Percentiles rank a stretch among this genome's conserved stretches.
phyloP scores from a whole-genome alignment of 2,888 invertebrate genomes.

The Escarpia spicata region DNA sequence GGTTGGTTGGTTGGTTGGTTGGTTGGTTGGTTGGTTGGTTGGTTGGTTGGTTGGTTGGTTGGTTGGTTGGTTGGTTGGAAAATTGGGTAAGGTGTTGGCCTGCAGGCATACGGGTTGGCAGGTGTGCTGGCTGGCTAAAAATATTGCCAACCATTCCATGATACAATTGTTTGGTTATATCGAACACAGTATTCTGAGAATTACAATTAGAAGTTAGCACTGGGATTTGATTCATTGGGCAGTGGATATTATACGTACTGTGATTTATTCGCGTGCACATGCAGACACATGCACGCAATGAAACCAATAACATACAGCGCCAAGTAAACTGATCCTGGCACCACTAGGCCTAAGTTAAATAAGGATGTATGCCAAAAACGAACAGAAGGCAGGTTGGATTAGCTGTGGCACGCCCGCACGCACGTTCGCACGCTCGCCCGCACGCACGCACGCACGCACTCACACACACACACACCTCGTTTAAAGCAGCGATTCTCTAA shows the following conservation, averaged over 20 bases:
- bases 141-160: not conserved
- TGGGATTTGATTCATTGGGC: not conserved
- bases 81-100: not conserved
- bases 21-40: not conserved
- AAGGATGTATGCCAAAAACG: not conserved
- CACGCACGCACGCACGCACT: too few relatives aligned
- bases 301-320: too few relatives aligned
- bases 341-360: not conserved
- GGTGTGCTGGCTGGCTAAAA: not conserved
- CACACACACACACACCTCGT: not conserved
- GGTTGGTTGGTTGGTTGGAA: not conserved
- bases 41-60: not conserved
- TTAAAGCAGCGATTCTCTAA: too few relatives aligned
- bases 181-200: not conserved
- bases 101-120: not conserved
- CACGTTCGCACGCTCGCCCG: not conserved
- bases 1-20: not conserved
- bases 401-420: not conserved
- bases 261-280: too few relatives aligned
- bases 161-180: not conserved
- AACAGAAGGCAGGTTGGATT: not conserved
- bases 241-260: not conserved
- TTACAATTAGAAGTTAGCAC: not conserved
- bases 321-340: not conserved
- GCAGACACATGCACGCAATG: too few relatives aligned